Percentiles rank a stretch among this genome's conserved stretches.
Conservation (phyloP, 2,797 vertebrate species). For the Sebastes vulpes region DNA sequence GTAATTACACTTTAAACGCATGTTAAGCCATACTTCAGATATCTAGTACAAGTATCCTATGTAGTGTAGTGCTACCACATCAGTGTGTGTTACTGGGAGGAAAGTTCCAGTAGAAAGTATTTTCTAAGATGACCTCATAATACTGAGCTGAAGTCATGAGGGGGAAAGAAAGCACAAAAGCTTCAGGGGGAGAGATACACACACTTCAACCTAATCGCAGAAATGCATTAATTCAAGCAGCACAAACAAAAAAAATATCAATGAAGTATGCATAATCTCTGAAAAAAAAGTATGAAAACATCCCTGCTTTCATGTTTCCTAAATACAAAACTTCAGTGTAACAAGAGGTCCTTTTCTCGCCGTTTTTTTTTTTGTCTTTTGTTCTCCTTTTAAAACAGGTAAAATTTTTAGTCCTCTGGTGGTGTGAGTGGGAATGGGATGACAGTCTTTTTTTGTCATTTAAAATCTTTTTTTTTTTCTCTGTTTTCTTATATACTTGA, state of each 20-base stretch:
- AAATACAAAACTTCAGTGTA: slow-evolving; percentile 99
- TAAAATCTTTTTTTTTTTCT: slow-evolving; percentile 77
- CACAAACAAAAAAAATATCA: slow-evolving; percentile 88
- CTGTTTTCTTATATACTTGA: slow-evolving; percentile 92
- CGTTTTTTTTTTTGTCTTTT: slow-evolving; percentile 82
- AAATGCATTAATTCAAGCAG: slow-evolving; percentile 98
- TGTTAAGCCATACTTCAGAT: slow-evolving; percentile 72
- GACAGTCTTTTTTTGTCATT: slow-evolving; percentile 89
- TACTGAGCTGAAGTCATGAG: slow-evolving; percentile 69
- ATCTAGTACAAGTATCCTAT: slow-evolving; percentile 73
- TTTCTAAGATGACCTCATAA: slow-evolving; percentile 67
- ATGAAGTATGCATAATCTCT: slow-evolving; percentile 97
- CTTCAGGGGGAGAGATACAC: slow-evolving; percentile 83
- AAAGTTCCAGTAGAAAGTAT: slow-evolving; percentile 64
- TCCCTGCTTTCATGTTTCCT: slow-evolving; percentile 99
- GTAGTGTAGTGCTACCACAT: slow-evolving; percentile 79
- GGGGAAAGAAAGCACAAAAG: slow-evolving; percentile 46
- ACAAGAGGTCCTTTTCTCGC: slow-evolving; percentile 95
- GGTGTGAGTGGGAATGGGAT: slow-evolving; percentile 92
- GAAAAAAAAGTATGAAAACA: slow-evolving; percentile 95
- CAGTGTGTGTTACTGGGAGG: slow-evolving; percentile 69
- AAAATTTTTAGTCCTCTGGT: slow-evolving; percentile 96
- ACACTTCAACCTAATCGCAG: slow-evolving; percentile 81
- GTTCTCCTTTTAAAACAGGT: slow-evolving; percentile 93
- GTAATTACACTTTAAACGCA: slow-evolving; percentile 75